Percentiles rank a stretch among this genome's conserved stretches.
phyloP scores from a whole-genome alignment of 2,888 invertebrate species.

The Eurois occulta region DNA sequence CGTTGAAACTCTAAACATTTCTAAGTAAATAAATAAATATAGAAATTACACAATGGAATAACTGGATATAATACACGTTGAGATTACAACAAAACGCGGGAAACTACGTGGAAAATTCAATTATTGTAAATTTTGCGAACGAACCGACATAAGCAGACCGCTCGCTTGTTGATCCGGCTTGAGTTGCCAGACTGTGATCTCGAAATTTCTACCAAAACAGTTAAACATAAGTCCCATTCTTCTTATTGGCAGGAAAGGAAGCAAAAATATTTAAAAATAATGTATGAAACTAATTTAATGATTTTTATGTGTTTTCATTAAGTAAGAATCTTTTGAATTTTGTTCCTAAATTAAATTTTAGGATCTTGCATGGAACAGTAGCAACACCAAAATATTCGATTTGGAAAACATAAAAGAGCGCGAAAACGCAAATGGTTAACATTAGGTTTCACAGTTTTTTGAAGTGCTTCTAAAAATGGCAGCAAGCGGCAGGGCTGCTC shows the following conservation, averaged over 20 bases:
- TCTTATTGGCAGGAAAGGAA: no score
- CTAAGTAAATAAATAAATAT: constrained; percentile 61
- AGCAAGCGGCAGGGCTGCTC: constrained; percentile 65
- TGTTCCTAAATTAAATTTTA: not conserved
- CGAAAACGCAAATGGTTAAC: constrained; percentile 40
- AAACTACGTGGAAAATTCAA: constrained; percentile 49
- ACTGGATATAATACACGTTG: constrained; percentile 40
- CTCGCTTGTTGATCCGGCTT: constrained; percentile 86
- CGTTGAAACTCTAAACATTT: constrained; percentile 75
- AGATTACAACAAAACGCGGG: constrained; percentile 49
- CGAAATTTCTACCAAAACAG: constrained; percentile 24
- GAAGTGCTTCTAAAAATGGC: constrained; percentile 46
- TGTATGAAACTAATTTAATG: not conserved
- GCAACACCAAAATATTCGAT: constrained; percentile 44
- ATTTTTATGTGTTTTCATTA: not conserved
- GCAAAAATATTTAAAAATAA: not conserved
- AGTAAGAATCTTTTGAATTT: not conserved
- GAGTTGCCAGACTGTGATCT: constrained; percentile 75
- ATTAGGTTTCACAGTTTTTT: not conserved
- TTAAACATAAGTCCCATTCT: not conserved
- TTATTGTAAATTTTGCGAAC: constrained; percentile 59
- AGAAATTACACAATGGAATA: constrained; percentile 48
- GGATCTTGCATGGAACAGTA: not conserved
- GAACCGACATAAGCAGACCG: constrained; percentile 68
- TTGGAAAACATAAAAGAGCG: constrained; percentile 48